These are phyloP conservation scores for Brachionus rubens DNA, from an alignment of 1,140 invertebrate species.

Conservation along the genomic window DNA sequence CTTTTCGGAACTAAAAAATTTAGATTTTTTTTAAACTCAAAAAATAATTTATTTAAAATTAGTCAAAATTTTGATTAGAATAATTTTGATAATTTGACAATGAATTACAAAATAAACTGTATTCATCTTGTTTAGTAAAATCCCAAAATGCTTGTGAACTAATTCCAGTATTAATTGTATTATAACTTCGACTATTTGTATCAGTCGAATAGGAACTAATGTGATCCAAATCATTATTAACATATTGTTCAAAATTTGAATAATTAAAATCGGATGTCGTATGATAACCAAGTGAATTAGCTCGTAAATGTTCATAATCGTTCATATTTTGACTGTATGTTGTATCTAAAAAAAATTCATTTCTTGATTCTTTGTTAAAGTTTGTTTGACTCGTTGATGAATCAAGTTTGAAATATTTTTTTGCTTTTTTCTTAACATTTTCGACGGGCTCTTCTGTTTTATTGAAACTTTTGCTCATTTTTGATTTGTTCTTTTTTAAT, in stretches of 20 bases:
- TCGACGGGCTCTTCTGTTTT: neutral
- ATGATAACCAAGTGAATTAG: too few relatives aligned
- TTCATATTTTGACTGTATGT: too few relatives aligned
- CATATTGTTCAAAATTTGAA: too few relatives aligned
- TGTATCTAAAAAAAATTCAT: too few relatives aligned
- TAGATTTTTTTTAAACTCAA: too few relatives aligned
- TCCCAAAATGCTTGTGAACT: neutral
- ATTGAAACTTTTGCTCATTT: neutral
- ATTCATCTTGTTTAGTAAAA: conserved; percentile 1
- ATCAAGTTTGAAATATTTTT: conserved; percentile 14
- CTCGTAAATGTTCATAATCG: too few relatives aligned
- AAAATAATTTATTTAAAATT: neutral
- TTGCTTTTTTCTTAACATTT: neutral
- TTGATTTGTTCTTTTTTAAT: conserved; percentile 24
- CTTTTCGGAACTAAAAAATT: too few relatives aligned
- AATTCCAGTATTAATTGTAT: neutral
- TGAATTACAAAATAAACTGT: neutral
- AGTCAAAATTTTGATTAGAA: neutral
- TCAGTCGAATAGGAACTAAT: neutral
- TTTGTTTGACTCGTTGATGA: neutral
- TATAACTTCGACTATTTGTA: neutral
- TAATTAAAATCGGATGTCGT: too few relatives aligned
- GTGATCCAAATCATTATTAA: neutral
- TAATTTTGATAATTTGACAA: neutral
- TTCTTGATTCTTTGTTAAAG: too few relatives aligned